phyloP scores from a whole-genome alignment of 2,113 vertebrate genomes.

The Microcebus lehilahytsara region DNA sequence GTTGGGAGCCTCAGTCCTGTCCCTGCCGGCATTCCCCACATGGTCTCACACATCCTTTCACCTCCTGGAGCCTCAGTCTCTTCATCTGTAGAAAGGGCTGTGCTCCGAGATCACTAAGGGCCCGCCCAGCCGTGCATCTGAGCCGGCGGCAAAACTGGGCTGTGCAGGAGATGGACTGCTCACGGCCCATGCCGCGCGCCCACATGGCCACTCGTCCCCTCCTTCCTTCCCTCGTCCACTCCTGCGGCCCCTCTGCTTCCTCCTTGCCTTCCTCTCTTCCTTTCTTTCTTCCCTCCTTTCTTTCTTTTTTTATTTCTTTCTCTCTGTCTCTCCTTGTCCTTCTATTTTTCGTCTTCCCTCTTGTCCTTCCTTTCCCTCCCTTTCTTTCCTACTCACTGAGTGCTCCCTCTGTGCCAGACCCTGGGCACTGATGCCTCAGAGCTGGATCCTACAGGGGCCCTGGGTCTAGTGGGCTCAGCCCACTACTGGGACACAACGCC shows the following conservation, averaged over 20 bases:
- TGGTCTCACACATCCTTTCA: accelerated
- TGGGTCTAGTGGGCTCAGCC: background rate
- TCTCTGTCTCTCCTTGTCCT: too few species aligned
- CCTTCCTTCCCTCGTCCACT: background rate
- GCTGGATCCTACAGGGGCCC: background rate
- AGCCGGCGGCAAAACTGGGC: background rate
- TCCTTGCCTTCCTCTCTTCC: accelerated
- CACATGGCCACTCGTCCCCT: accelerated
- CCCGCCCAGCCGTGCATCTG: background rate
- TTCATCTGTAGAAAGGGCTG: background rate
- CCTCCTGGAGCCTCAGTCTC: too few species aligned
- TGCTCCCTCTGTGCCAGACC: background rate
- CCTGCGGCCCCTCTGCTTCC: background rate
- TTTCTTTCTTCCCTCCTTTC: too few species aligned
- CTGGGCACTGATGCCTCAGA: background rate
- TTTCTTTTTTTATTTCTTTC: too few species aligned
- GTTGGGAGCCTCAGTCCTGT: background rate
- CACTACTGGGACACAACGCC: background rate
- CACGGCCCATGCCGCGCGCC: accelerated
- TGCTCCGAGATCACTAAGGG: background rate
- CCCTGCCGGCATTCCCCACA: background rate
- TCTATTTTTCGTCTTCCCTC: background rate
- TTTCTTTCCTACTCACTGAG: too few species aligned
- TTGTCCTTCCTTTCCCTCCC: too few species aligned
- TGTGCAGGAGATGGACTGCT: accelerated